These are phyloP conservation scores for Jaculus jaculus DNA, from an alignment of 2,113 vertebrate species.

Conservation along the genomic window DNA sequence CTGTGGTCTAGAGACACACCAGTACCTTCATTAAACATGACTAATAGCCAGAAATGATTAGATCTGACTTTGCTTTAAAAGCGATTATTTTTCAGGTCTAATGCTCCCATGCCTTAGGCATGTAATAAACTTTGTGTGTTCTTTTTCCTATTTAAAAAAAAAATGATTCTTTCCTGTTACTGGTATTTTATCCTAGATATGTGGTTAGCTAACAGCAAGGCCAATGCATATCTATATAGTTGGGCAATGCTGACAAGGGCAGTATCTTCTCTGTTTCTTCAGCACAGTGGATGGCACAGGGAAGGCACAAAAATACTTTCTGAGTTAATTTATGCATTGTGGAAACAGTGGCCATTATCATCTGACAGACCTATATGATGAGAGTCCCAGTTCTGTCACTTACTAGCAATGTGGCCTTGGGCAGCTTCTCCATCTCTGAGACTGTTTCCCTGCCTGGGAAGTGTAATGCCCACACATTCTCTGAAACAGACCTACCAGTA, in stretches of 20 bases:
- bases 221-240: not conserved
- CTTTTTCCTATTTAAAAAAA: not conserved
- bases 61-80: constrained; percentile 51
- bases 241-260: not conserved
- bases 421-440: constrained; percentile 48
- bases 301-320: not conserved
- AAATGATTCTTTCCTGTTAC: constrained; percentile 26
- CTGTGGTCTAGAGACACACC: constrained; percentile 16
- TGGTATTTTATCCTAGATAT: constrained; percentile 17
- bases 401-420: constrained; percentile 8
- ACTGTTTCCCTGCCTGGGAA: constrained; percentile 31
- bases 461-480: not conserved
- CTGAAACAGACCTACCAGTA: constrained; percentile 35
- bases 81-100: constrained; percentile 42
- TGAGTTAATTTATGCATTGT: constrained; percentile 29
- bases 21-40: constrained; percentile 45
- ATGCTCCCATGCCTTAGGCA: not conserved
- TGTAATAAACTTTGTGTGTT: not conserved
- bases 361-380: constrained; percentile 50
- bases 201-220: constrained; percentile 3
- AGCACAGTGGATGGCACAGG: not conserved
- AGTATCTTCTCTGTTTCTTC: not conserved
- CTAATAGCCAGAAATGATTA: constrained; percentile 56
- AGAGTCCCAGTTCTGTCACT: constrained; percentile 57
- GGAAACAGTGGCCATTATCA: constrained; percentile 28